These are phyloP conservation scores for Rhogogaster chlorosoma DNA, from an alignment of 2,888 invertebrate genomes.

Conservation along the genomic window DNA sequence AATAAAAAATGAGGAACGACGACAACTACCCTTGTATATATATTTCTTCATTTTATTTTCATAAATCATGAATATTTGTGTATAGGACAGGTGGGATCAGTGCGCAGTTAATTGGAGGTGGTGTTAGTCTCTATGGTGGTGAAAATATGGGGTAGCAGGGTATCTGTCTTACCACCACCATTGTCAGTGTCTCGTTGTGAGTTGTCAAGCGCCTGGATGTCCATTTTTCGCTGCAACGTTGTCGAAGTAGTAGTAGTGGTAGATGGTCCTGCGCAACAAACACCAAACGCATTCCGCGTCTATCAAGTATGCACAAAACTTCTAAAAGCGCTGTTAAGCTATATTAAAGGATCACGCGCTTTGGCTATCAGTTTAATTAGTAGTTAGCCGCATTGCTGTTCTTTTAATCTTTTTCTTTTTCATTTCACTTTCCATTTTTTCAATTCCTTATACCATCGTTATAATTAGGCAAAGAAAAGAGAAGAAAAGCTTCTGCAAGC, in stretches of 20 bases:
- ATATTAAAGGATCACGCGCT: not conserved
- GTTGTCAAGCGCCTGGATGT: slow-evolving; percentile 75
- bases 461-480: not conserved
- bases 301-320: slow-evolving; percentile 68
- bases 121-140: slow-evolving; percentile 45
- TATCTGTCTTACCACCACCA: slow-evolving; percentile 75
- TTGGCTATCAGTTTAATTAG: not conserved
- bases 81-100: slow-evolving; percentile 1
- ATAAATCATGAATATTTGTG: not conserved
- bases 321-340: slow-evolving; percentile 30
- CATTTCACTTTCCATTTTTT: not conserved
- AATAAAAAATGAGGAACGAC: not conserved
- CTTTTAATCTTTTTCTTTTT: not conserved
- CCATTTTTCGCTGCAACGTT: slow-evolving; percentile 75
- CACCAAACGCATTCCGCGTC: slow-evolving; percentile 70
- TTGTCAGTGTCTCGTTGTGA: slow-evolving; percentile 69
- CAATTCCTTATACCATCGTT: not conserved
- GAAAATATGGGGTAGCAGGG: slow-evolving; percentile 52
- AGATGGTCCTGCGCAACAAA: slow-evolving; percentile 75
- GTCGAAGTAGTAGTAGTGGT: slow-evolving; percentile 72
- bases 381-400: not conserved
- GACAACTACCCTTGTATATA: not conserved
- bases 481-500: not conserved
- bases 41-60: not conserved
- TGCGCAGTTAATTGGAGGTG: slow-evolving; percentile 13